Conservation (phyloP, 2,113 vertebrate species). For the Dipodomys ordii region DNA sequence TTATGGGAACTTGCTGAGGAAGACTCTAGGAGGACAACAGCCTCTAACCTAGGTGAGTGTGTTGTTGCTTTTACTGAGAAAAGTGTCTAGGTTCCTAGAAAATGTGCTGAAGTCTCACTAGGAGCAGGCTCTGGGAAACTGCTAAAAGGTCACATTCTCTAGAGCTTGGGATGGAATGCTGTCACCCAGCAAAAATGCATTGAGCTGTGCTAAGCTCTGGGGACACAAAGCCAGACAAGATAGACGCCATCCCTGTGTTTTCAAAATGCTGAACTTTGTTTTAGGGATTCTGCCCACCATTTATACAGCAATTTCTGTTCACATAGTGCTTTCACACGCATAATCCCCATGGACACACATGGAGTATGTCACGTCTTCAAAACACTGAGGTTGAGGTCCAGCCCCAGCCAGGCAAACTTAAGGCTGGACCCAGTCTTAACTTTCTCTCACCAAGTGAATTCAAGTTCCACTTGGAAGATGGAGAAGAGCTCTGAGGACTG, state of each 20-base stretch:
- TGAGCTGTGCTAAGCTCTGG: conserved; percentile 51
- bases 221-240: conserved; percentile 60
- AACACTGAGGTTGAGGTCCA: neutral
- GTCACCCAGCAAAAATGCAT: conserved; percentile 56
- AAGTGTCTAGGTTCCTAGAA: neutral
- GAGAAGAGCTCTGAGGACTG: neutral
- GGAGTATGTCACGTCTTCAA: neutral
- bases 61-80: neutral
- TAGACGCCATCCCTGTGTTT: conserved; percentile 60
- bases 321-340: neutral
- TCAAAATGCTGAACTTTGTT: conserved; percentile 69
- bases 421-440: neutral
- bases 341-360: neutral
- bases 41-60: neutral
- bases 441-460: neutral
- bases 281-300: conserved; percentile 40
- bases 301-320: neutral
- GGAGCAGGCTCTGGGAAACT: neutral
- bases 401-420: neutral
- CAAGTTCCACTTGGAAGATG: neutral
- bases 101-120: neutral
- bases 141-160: conserved; percentile 47
- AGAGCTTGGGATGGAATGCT: conserved; percentile 29
- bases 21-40: fast-evolving
- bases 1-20: neutral